Base-by-base conservation (phyloP, 2,113 vertebrate genomes). In the Noturus placidus region DNA sequence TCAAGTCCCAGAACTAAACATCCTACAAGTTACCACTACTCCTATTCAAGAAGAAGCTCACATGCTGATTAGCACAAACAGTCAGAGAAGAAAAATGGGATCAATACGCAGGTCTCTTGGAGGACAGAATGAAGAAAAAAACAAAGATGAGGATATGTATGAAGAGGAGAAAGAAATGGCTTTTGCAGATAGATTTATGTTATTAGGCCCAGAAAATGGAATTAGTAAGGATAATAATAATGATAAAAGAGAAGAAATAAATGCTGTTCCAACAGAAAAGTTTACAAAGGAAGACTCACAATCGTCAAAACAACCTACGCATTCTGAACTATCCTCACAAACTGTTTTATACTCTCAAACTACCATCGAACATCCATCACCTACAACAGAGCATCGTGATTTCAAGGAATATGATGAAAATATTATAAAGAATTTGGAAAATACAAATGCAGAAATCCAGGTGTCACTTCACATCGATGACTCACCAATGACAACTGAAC, bases 71-170 rank as follows among this genome's bases (percentile, higher is more conserved):
- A 72, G 25, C 17, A 82, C 27, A 38, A 74, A 84, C 59, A 46
- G 50, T 5, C 72, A 50, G 54, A 90, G 83, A 61, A 85, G 63
- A 78, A 90, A 82, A 76, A 89, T 88, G 79, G 89, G 85, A 0
- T 91, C 91, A 46, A 86, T 70, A 59, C 81, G 69, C 5, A 80
- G 65, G n/a, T 42, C 59, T 25, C 17, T 57, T 2, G 87, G 85
- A 82, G 85, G 14, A 9, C 70, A 80, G 5, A 46, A 27, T 57
- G 46, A 78, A 14, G 33, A 67, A 57, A 63, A 81, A 70, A 27
- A 38, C 8, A 10, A 59, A 70, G 35, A 63, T 30, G 78, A 17
- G 3, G 30, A 54, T 22, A 80, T 20, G 42, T 63, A 54, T 38
- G 42, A 5, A 82, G 33, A 86, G n/a, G 78, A 86, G 20, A 82